Conservation (phyloP, 2,888 invertebrate species). For the Leptinotarsa peninsularis region DNA sequence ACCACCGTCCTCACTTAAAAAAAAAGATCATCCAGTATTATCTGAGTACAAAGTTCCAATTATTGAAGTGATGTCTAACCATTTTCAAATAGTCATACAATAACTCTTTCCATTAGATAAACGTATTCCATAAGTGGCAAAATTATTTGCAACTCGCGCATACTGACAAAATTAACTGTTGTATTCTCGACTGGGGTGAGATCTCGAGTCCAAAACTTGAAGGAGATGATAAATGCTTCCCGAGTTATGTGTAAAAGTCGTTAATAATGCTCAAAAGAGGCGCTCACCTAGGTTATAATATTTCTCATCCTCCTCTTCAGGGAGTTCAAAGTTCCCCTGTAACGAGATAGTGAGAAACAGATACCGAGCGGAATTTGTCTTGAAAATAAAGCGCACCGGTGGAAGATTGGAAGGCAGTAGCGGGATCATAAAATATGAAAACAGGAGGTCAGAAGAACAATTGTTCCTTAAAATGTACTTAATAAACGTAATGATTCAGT, state of each 20-base stretch:
- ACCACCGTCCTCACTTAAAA: too few relatives aligned
- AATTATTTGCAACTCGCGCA: constrained; percentile 41
- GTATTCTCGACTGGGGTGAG: constrained; percentile 49
- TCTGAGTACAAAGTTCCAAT: neutral
- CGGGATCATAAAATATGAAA: constrained; percentile 11
- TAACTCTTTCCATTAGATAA: constrained; percentile 10
- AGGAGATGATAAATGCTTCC: constrained; percentile 64
- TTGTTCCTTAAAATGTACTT: too few relatives aligned
- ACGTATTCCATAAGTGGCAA: neutral
- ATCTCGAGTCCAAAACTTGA: constrained; percentile 37
- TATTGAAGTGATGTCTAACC: neutral
- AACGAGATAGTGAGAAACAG: constrained; percentile 64
- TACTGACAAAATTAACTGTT: constrained; percentile 57
- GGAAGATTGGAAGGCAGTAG: constrained; percentile 24
- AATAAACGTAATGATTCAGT: too few relatives aligned
- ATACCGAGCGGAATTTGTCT: constrained; percentile 64
- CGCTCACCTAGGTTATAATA: constrained; percentile 65
- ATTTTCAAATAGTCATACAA: neutral
- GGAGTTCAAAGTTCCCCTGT: constrained; percentile 64
- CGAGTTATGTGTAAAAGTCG: constrained; percentile 67
- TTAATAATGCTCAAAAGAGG: constrained; percentile 66
- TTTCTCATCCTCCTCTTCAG: constrained; percentile 62
- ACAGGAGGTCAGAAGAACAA: neutral
- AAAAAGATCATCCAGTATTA: too few relatives aligned
- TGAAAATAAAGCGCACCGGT: constrained; percentile 39